Conservation (phyloP, 2,888 invertebrate genomes). For the Morinoia aosen region DNA sequence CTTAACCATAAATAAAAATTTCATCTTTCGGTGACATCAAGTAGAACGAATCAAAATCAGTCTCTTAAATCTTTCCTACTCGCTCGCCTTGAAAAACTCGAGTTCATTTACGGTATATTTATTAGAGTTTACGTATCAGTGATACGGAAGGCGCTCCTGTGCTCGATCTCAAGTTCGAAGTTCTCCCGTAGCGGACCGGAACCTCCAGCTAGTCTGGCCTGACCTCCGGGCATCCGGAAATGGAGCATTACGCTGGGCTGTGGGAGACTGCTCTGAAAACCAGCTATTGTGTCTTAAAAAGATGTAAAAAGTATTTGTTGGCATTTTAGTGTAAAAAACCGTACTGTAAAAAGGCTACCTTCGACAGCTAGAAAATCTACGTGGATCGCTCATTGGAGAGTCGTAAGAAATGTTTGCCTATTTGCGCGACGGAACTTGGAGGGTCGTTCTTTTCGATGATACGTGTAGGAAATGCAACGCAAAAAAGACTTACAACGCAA, state of each 20-base stretch:
- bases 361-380: not conserved
- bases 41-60: too few species aligned
- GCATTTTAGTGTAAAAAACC: not conserved
- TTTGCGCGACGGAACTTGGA: not conserved
- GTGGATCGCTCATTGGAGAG: not conserved
- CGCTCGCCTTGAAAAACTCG: too few species aligned
- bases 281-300: not conserved
- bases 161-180: not conserved
- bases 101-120: not conserved
- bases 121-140: not conserved
- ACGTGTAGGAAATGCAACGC: not conserved
- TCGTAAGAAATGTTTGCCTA: not conserved
- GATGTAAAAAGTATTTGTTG: not conserved
- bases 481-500: too few species aligned
- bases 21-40: too few species aligned
- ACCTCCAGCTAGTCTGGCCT: not conserved
- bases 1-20: too few species aligned
- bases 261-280: not conserved
- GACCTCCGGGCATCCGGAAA: conserved; percentile 9
- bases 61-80: too few species aligned
- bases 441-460: not conserved
- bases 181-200: not conserved
- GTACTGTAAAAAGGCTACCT: not conserved
- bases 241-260: not conserved
- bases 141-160: not conserved